These are phyloP conservation scores for Tortricodes alternella DNA, from an alignment of 2,888 invertebrate species.

Conservation along the genomic window DNA sequence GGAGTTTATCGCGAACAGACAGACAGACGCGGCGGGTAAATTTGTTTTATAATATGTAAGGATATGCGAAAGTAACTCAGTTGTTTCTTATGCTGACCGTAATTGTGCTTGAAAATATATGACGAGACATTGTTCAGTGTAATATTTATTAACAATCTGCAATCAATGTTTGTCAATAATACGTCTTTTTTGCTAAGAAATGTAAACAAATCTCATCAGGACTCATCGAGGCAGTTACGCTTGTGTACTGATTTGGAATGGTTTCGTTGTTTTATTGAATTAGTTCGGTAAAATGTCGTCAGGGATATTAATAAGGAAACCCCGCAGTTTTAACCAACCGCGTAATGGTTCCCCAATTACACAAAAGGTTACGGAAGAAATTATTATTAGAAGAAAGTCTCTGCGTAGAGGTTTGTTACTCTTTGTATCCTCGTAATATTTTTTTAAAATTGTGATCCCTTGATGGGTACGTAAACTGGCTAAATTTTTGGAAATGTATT, in stretches of 20 bases:
- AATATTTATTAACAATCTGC: neutral
- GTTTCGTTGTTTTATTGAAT: neutral
- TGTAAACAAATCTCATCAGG: conserved; percentile 1
- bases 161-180: conserved; percentile 5
- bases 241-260: neutral
- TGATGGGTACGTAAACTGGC: no score
- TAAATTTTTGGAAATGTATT: no score
- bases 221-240: neutral
- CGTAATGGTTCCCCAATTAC: neutral
- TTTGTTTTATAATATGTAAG: no score
- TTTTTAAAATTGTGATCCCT: no score
- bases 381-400: conserved; percentile 50
- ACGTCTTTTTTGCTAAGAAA: neutral
- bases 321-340: neutral
- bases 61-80: no score
- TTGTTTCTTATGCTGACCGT: no score
- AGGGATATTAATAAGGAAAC: neutral
- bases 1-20: no score
- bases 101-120: conserved; percentile 1
- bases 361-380: conserved; percentile 52
- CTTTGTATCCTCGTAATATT: neutral
- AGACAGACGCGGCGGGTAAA: no score
- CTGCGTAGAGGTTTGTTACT: conserved; percentile 54
- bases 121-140: neutral
- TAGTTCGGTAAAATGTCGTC: conserved; percentile 35